Conservation (phyloP, 92 coral and sea anemone genomes). For the Desmophyllum pertusum region DNA sequence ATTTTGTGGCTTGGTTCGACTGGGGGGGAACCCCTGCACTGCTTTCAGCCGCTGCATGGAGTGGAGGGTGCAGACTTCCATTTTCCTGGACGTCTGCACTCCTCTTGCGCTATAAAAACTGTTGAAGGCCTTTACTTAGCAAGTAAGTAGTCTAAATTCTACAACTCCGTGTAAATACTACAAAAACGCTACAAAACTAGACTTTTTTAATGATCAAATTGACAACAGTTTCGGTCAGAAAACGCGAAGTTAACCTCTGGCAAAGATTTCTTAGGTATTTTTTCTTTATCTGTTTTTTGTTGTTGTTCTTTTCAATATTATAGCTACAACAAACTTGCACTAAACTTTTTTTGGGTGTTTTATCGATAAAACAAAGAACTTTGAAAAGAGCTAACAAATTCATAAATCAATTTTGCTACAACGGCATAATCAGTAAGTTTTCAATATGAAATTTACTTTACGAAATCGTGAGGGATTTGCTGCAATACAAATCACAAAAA, state of each 20-base stretch:
- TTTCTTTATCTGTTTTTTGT: background rate
- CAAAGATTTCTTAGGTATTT: background rate
- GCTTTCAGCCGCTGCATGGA: too few species aligned
- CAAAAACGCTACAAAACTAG: background rate
- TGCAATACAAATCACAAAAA: background rate
- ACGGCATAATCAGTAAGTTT: background rate
- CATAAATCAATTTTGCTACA: background rate
- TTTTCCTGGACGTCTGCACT: background rate
- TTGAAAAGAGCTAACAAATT: background rate
- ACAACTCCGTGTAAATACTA: background rate
- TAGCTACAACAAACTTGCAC: too few species aligned
- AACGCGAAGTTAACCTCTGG: background rate
- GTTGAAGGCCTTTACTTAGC: background rate
- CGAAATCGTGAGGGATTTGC: background rate
- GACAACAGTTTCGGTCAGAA: background rate
- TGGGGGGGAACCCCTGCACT: too few species aligned
- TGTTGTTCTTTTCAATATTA: background rate
- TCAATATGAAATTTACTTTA: background rate
- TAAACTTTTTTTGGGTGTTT: too few species aligned
- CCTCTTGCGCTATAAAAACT: background rate
- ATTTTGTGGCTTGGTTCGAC: background rate
- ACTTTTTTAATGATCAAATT: background rate
- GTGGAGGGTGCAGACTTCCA: background rate
- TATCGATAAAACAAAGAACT: background rate
- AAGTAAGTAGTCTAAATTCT: background rate